Percentiles rank a stretch among this genome's conserved stretches.
Evolutionary conservation across 2,888 invertebrate species (phyloP).

Genomic region (Acleris cristana): DNA sequence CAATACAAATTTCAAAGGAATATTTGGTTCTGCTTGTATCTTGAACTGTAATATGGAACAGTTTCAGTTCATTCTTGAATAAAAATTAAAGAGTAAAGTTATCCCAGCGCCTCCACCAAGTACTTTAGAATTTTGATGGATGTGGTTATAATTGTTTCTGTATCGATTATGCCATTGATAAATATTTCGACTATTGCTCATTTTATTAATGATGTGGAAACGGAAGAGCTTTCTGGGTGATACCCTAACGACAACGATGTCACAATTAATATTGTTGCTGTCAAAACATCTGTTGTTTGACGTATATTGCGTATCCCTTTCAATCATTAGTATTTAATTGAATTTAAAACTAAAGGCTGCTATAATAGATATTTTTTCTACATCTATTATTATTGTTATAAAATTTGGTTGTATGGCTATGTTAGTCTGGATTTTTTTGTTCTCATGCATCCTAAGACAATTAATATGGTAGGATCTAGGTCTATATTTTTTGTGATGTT

Average conservation of each 20-base stretch:
- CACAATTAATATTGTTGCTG: slow-evolving; percentile 80
- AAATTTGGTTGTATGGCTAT: no score
- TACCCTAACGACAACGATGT: slow-evolving; percentile 77
- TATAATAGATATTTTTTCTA: no score
- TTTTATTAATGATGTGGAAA: slow-evolving; percentile 83
- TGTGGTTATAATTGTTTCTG: slow-evolving; percentile 84
- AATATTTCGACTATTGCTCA: slow-evolving; percentile 83
- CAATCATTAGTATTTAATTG: slow-evolving; percentile 69
- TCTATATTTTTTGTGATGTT: no score
- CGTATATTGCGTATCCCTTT: slow-evolving; percentile 50
- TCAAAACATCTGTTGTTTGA: slow-evolving; percentile 80
- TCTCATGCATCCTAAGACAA: no score
- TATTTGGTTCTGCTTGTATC: slow-evolving; percentile 43
- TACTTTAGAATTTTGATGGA: slow-evolving; percentile 81
- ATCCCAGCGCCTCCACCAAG: slow-evolving; percentile 58
- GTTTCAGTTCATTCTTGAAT: slow-evolving; percentile 52
- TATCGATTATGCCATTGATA: slow-evolving; percentile 84
- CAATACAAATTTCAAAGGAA: slow-evolving; percentile 31
- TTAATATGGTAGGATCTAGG: no score
- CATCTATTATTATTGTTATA: no score
- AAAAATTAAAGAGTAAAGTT: slow-evolving; percentile 44
- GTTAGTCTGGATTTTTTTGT: no score
- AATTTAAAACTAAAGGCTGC: slow-evolving; percentile 49
- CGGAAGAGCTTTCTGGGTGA: slow-evolving; percentile 75
- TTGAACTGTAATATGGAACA: slow-evolving; percentile 50